Evolutionary conservation across 2,797 vertebrate species (phyloP), one percentile per base, ranked within the genome.

Genomic region (Scleropages formosus): DNA sequence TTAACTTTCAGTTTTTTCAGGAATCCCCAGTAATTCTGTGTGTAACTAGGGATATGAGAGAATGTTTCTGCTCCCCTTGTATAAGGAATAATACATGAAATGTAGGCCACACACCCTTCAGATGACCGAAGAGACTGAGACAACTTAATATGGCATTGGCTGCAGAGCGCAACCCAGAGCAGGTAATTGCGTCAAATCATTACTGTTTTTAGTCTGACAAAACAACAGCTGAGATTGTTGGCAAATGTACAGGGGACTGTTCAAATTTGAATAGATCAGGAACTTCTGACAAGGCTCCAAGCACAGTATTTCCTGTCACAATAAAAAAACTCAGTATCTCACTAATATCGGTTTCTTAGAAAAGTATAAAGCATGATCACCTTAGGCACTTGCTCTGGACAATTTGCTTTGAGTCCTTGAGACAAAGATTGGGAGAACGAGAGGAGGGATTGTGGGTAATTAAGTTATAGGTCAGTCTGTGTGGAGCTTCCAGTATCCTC

Each of bases 201-300:
- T 47, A 39, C 20, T 53, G 26, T 60, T n/a, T 47, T 64, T 20
- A 16, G 44, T 74, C 64, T 64, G 46, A 15, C 7, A 18, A 64
- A 74, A 24, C 51, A 22, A 26, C 58, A 24, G 63, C 47, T 16
- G 58, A 47, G 20, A 47, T 46, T 31, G 60, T 61, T 10, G 26
- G 59, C 8, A 27, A 22, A 74, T 60, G 18, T 59, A 64, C 39
- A 13, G 44, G 72, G 64, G 72, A 27, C 27, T 39, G 6, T 73
- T 60, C 47, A 73, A 46, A 61, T 46, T 11, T 27, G 39, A 49
- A 59, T 69, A 80, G 80, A 58, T 79, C 75, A 77, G 70, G 75
- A 79, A 68, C 76, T 79, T 79, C 75, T 83, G 83, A 75, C 79
- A 56, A 16, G 20, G 60, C 79, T 79, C 78, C 73, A 51, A 77